Conservation (phyloP, 2,797 vertebrate species). For the Malurus leucopterus region DNA sequence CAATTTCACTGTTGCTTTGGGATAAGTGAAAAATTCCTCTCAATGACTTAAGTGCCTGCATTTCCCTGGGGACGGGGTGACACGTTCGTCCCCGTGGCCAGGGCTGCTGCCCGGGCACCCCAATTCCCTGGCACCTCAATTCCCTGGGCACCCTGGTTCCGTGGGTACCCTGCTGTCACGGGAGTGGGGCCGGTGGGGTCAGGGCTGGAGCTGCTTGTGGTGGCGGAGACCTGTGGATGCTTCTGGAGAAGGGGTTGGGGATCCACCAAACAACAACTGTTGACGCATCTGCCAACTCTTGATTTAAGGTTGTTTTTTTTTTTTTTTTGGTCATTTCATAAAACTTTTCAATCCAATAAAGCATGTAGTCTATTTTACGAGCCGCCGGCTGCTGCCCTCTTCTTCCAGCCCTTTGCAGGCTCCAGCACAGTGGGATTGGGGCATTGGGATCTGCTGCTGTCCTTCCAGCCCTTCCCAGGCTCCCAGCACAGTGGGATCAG, state of each 20-base stretch:
- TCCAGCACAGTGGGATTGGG: too few relatives aligned
- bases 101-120: not conserved
- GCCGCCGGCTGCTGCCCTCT: not conserved
- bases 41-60: slow-evolving; percentile 48
- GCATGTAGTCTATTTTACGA: slow-evolving; percentile 76
- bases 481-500: too few relatives aligned
- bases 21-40: not conserved
- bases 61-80: not conserved
- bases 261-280: not conserved
- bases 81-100: fast-evolving
- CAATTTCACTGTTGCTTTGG: not conserved
- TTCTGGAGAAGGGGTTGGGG: not conserved
- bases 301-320: not conserved
- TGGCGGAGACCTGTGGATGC: not conserved
- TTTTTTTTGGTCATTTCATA: slow-evolving; percentile 64
- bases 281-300: not conserved
- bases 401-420: not conserved
- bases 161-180: too few relatives aligned
- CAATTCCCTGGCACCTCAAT: fast-evolving
- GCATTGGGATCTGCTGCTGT: too few relatives aligned
- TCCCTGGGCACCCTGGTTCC: not conserved
- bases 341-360: slow-evolving; percentile 75
- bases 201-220: not conserved
- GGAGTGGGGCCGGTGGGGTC: fast-evolving
- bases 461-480: too few relatives aligned